Conservation (phyloP, 1,140 invertebrate genomes). For the Hydropsyche tenuis region DNA sequence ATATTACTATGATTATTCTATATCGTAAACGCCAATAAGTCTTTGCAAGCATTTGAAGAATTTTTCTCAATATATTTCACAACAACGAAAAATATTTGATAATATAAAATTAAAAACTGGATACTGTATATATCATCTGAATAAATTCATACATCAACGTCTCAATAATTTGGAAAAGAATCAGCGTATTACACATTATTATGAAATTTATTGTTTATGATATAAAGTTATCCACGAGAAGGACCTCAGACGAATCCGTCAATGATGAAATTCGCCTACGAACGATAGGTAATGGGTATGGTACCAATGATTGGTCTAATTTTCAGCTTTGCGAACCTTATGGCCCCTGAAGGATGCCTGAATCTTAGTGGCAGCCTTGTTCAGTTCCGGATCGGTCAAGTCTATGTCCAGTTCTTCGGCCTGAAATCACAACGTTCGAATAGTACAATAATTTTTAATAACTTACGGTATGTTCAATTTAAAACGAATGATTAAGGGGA, state of each 20-base stretch:
- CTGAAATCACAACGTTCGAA: conserved; percentile 38
- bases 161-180: neutral
- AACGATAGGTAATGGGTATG: neutral
- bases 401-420: conserved; percentile 79
- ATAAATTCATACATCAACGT: no score
- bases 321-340: conserved; percentile 77
- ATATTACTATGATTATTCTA: no score
- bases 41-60: conserved; percentile 1
- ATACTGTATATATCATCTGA: neutral
- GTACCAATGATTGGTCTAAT: conserved; percentile 16
- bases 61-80: neutral
- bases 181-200: neutral
- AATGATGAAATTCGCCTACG: conserved; percentile 13
- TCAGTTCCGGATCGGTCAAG: conserved; percentile 82
- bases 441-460: neutral
- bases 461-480: no score
- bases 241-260: no score
- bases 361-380: conserved; percentile 92
- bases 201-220: neutral
- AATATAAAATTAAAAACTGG: neutral
- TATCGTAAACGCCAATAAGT: neutral
- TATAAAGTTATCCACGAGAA: no score
- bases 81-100: neutral
- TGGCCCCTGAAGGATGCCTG: conserved; percentile 92
- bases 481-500: no score